A percentile compares a stretch with the other conserved stretches of the same genome.
phyloP scores from a whole-genome alignment of 2,797 vertebrate genomes.

The Halcyon chelicuti region DNA sequence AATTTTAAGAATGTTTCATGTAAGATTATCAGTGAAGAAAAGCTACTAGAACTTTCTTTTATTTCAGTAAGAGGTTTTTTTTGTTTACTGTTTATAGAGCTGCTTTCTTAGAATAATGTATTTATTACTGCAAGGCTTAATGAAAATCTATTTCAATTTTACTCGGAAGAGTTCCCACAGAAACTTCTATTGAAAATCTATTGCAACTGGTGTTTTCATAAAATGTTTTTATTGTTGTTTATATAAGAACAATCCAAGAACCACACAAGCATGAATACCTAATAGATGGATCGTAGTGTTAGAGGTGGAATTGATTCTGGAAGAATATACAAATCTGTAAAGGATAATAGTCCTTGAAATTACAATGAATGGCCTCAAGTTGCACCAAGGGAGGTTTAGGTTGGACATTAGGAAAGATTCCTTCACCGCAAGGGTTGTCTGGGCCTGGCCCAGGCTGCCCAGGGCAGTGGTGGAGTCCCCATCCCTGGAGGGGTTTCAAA shows the following conservation, averaged over 20 bases:
- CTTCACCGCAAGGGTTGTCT: not conserved
- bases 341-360: not conserved
- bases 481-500: not conserved
- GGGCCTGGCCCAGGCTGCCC: not conserved
- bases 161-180: not conserved
- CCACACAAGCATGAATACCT: not conserved
- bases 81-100: not conserved
- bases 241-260: not conserved
- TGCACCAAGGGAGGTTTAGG: not conserved
- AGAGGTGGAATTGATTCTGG: not conserved
- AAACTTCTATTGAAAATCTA: not conserved
- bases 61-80: not conserved
- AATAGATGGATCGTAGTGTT: not conserved
- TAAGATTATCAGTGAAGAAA: not conserved
- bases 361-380: not conserved
- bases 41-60: not conserved
- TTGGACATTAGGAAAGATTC: not conserved
- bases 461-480: not conserved
- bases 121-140: not conserved
- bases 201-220: not conserved
- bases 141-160: not conserved
- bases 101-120: not conserved
- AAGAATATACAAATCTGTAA: not conserved
- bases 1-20: not conserved
- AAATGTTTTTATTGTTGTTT: not conserved